Percentiles rank a stretch among this genome's conserved stretches.
Evolutionary conservation across 2,888 invertebrate species (phyloP).

Genomic region (Cantharis flavilabris): DNA sequence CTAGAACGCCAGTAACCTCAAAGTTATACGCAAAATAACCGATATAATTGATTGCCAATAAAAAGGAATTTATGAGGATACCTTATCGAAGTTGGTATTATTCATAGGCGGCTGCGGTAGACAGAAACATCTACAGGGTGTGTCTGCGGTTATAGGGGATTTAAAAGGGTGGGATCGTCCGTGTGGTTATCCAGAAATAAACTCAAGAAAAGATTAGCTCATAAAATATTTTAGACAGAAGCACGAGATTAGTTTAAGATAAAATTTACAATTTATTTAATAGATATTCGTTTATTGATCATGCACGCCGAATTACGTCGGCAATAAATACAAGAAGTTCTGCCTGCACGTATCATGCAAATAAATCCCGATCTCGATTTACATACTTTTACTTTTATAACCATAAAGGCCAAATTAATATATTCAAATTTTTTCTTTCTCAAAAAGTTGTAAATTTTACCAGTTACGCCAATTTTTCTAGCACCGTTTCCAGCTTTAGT

Average conservation of each 20-base stretch:
- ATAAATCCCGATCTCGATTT: background rate
- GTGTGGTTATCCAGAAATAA: slow-evolving; percentile 38
- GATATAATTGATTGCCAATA: slow-evolving; percentile 49
- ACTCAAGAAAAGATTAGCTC: slow-evolving; percentile 43
- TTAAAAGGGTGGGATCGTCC: slow-evolving; percentile 30
- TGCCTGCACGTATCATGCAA: background rate
- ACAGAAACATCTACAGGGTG: slow-evolving; percentile 47
- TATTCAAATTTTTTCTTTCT: background rate
- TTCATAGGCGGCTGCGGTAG: slow-evolving; percentile 46
- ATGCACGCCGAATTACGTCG: background rate
- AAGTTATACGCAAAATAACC: slow-evolving; percentile 42
- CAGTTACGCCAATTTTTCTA: slow-evolving; percentile 5
- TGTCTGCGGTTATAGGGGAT: slow-evolving; percentile 33
- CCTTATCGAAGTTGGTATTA: slow-evolving; percentile 46
- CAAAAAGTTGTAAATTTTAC: slow-evolving; percentile 2
- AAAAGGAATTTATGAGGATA: slow-evolving; percentile 47
- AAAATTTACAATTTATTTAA: slow-evolving; percentile 23
- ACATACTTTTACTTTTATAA: background rate
- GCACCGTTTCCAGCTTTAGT: background rate
- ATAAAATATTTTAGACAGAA: slow-evolving; percentile 42
- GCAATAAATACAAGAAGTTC: background rate
- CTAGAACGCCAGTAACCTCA: slow-evolving; percentile 30
- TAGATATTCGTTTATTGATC: slow-evolving; percentile 3
- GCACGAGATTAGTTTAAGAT: slow-evolving; percentile 32
- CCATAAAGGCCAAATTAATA: background rate